Conservation (phyloP, 2,113 vertebrate species). For the Struthidea cinerea region DNA sequence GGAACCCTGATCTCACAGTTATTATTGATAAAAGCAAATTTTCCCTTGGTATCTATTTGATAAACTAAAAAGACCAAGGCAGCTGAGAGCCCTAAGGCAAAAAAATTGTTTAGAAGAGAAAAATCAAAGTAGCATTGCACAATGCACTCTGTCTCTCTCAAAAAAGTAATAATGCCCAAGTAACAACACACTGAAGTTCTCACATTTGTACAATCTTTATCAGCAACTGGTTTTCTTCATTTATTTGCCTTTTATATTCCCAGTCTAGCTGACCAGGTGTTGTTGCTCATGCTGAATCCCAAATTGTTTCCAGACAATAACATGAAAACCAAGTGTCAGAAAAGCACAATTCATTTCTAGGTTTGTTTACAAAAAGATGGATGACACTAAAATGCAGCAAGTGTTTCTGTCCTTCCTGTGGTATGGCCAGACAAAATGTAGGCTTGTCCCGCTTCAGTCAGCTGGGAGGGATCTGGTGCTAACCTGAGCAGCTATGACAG, state of each 20-base stretch:
- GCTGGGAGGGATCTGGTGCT: not conserved
- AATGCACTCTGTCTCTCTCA: not conserved
- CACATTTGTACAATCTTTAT: not conserved
- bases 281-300: not conserved
- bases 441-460: not conserved
- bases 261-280: not conserved
- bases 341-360: not conserved
- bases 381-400: not conserved
- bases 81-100: not conserved
- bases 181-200: not conserved
- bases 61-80: not conserved
- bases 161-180: not conserved
- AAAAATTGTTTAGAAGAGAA: not conserved
- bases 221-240: not conserved
- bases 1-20: not conserved
- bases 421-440: not conserved
- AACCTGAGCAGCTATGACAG: not conserved
- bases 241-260: not conserved
- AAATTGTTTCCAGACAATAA: not conserved
- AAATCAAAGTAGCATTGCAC: not conserved
- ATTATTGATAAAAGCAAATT: not conserved
- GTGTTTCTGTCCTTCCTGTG: not conserved
- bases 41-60: not conserved
- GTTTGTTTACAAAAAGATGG: not conserved
- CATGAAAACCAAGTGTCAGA: not conserved